Conservation (phyloP, 2,888 invertebrate genomes). For the Itoplectis maculator region DNA sequence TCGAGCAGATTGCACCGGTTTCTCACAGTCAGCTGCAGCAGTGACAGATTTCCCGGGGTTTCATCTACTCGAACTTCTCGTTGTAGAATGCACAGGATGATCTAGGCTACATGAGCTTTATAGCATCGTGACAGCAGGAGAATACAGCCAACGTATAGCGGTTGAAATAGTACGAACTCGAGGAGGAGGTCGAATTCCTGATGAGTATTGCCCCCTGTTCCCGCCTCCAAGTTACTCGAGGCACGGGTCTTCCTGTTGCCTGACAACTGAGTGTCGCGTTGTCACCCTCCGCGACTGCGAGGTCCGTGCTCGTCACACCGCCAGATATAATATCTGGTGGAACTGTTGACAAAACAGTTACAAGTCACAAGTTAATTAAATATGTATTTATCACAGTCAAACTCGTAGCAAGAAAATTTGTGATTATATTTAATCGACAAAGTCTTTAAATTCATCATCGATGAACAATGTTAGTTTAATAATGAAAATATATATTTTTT, state of each 20-base stretch:
- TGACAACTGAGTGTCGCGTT: constrained; percentile 87
- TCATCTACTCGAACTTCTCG: constrained; percentile 58
- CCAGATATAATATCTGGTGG: constrained; percentile 88
- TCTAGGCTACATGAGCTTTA: constrained; percentile 5
- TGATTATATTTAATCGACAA: no score
- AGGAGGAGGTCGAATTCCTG: constrained; percentile 72
- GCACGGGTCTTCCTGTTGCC: constrained; percentile 87
- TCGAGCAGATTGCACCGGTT: constrained; percentile 39
- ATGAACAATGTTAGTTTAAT: not conserved
- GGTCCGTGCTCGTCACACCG: constrained; percentile 87
- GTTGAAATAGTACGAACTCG: constrained; percentile 69
- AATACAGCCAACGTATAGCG: constrained; percentile 36
- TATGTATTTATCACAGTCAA: not conserved
- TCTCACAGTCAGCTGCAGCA: constrained; percentile 55
- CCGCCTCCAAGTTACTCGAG: constrained; percentile 87
- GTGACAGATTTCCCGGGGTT: constrained; percentile 14
- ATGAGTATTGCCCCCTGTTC: constrained; percentile 87
- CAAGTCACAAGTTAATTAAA: constrained; percentile 14
- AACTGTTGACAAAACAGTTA: constrained; percentile 82
- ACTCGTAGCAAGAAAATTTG: no score
- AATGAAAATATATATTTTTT: not conserved
- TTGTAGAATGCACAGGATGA: not conserved
- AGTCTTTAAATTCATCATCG: no score
- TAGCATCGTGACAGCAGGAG: constrained; percentile 19
- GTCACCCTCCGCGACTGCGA: constrained; percentile 87